These are phyloP conservation scores for Dermatemys mawii DNA, from an alignment of 2,113 vertebrate species.

Conservation along the genomic window DNA sequence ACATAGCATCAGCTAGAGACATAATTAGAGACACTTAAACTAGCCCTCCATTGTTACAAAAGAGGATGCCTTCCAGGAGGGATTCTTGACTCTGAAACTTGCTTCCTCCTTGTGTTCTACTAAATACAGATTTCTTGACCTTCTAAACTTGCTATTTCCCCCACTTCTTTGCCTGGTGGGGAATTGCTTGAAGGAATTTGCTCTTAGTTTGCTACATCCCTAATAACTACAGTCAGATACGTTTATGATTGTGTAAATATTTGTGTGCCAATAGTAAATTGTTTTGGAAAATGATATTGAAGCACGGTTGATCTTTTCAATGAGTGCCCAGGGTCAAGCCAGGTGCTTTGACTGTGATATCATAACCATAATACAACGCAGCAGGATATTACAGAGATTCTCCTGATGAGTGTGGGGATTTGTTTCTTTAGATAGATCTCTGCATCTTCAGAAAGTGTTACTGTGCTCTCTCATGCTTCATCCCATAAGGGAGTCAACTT, in stretches of 20 bases:
- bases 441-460: not conserved
- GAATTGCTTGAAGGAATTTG: not conserved
- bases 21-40: not conserved
- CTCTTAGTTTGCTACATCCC: not conserved
- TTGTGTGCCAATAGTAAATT: not conserved
- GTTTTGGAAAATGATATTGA: not conserved
- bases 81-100: not conserved
- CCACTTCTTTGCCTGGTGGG: not conserved
- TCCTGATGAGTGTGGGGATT: not conserved
- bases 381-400: not conserved
- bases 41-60: not conserved
- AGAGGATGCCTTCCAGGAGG: rapidly evolving
- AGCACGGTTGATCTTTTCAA: not conserved
- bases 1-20: not conserved
- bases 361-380: not conserved
- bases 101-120: not conserved
- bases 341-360: not conserved
- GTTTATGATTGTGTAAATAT: not conserved
- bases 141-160: not conserved
- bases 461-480: not conserved
- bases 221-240: not conserved
- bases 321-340: not conserved
- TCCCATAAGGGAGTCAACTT: not conserved
- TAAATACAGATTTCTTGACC: not conserved
- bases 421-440: not conserved